phyloP scores from a whole-genome alignment of 1,140 invertebrate species.

The Prorops nasuta region DNA sequence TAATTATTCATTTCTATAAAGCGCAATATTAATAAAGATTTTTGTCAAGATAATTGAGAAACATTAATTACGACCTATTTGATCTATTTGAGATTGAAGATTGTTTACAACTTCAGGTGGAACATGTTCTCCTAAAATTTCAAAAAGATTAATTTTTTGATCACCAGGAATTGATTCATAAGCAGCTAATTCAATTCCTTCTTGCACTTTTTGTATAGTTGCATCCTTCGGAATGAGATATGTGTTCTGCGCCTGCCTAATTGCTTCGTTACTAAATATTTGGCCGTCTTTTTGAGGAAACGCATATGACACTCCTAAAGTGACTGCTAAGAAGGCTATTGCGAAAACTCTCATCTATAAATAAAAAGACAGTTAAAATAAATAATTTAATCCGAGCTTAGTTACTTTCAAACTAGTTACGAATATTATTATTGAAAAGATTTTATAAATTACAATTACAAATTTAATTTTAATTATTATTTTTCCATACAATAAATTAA shows the following conservation, averaged over 20 bases:
- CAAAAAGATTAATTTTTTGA: slow-evolving; percentile 76
- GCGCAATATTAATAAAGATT: neutral
- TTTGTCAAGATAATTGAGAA: no score
- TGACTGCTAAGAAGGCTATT: slow-evolving; percentile 44
- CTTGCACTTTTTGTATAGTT: slow-evolving; percentile 81
- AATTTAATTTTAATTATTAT: no score
- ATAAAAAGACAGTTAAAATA: slow-evolving; percentile 2
- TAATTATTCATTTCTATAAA: neutral
- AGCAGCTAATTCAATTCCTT: slow-evolving; percentile 78
- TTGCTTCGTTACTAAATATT: slow-evolving; percentile 80
- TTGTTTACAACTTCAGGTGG: slow-evolving; percentile 85
- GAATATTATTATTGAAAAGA: no score
- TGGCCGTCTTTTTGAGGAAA: slow-evolving; percentile 71
- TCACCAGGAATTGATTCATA: slow-evolving; percentile 81
- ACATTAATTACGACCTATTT: slow-evolving; percentile 67
- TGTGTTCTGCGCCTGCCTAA: slow-evolving; percentile 79
- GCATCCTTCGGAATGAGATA: slow-evolving; percentile 80
- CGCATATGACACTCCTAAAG: slow-evolving; percentile 56
- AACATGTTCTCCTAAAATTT: slow-evolving; percentile 78
- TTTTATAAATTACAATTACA: no score
- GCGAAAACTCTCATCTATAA: slow-evolving; percentile 39
- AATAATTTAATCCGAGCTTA: no score
- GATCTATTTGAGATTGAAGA: slow-evolving; percentile 76
- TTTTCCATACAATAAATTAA: no score
- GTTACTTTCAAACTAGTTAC: no score